phyloP scores from a whole-genome alignment of 2,113 vertebrate species.

The Peromyscus leucopus region DNA sequence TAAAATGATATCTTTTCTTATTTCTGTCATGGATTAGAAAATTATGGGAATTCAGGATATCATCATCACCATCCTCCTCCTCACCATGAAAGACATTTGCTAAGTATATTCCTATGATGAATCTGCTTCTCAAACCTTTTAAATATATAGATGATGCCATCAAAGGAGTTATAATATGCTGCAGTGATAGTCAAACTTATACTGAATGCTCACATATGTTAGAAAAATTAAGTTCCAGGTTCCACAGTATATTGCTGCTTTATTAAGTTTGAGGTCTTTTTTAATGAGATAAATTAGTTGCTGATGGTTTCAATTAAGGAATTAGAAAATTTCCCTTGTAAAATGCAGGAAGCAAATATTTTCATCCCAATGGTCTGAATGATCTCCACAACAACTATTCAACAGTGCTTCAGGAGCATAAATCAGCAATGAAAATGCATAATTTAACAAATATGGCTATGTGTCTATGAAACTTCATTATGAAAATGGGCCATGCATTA shows the following conservation, averaged over 20 bases:
- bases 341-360: not conserved
- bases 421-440: conserved; percentile 30
- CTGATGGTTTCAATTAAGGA: conserved; percentile 22
- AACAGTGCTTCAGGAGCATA: not conserved
- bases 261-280: conserved; percentile 44
- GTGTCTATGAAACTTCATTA: not conserved
- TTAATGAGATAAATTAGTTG: conserved; percentile 16
- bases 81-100: conserved; percentile 56
- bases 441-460: not conserved
- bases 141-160: conserved; percentile 6
- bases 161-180: conserved; percentile 14
- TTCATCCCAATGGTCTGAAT: not conserved
- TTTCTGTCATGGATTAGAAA: conserved; percentile 71
- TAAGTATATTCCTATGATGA: conserved; percentile 54
- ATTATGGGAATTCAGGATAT: conserved; percentile 69
- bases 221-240: not conserved
- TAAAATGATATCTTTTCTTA: conserved; percentile 77
- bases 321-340: not conserved
- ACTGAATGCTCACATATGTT: not conserved
- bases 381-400: not conserved
- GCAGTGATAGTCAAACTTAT: not conserved
- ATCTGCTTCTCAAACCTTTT: conserved; percentile 57
- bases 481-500: not conserved
- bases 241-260: not conserved
- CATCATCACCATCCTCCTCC: conserved; percentile 33